Evolutionary conservation across 2,888 invertebrate species (phyloP).

Genomic region (Eupelmus urozonus): DNA sequence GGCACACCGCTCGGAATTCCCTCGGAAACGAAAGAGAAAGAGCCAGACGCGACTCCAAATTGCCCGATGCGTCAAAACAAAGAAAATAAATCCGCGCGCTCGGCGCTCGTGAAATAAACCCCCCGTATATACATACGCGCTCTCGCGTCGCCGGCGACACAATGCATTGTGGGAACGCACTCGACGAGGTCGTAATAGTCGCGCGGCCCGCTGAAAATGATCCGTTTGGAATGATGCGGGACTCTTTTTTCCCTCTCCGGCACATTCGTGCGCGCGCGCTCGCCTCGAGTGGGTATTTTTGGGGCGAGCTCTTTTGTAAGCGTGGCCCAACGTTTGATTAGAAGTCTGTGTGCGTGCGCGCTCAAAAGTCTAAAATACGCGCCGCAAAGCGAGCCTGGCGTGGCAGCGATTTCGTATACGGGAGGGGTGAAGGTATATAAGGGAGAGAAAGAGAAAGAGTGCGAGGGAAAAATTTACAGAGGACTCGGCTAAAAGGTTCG

Average conservation of each 20-base stretch:
- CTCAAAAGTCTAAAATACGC: no score
- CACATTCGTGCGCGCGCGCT: not conserved
- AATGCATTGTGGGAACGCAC: conserved; percentile 40
- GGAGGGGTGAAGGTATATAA: not conserved
- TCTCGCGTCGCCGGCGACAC: not conserved
- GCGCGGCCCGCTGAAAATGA: conserved; percentile 49
- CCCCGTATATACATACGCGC: not conserved
- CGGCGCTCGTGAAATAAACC: conserved; percentile 33
- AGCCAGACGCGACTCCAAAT: conserved; percentile 36
- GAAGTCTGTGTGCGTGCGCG: not conserved
- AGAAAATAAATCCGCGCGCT: conserved; percentile 47
- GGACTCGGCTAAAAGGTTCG: conserved; percentile 41
- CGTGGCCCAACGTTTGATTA: not conserved
- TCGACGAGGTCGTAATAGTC: conserved; percentile 30
- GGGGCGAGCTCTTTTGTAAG: conserved; percentile 2
- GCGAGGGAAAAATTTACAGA: not conserved
- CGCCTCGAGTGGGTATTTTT: conserved; percentile 13
- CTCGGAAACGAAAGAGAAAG: conserved; percentile 14
- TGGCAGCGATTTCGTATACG: conserved; percentile 5
- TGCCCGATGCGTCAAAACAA: conserved; percentile 52
- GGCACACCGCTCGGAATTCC: no score
- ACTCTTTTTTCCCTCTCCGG: conserved; percentile 1
- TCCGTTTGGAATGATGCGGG: conserved; percentile 55
- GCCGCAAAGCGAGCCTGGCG: not conserved
- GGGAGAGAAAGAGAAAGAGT: conserved; percentile 1